phyloP scores from a whole-genome alignment of 2,113 vertebrate genomes.

The Antigone vipio region DNA sequence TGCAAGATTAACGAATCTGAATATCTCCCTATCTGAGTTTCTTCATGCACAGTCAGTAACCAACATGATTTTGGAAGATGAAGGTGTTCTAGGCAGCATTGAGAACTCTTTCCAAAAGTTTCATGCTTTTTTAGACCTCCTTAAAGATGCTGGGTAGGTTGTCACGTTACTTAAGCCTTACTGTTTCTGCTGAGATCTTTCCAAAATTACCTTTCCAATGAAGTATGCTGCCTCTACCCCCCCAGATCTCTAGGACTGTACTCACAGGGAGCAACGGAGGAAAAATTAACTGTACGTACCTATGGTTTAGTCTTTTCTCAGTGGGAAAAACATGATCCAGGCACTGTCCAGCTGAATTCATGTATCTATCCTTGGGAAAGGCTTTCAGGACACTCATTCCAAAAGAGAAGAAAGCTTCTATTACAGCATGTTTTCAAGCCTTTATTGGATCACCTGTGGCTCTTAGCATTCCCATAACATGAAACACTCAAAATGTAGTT shows the following conservation, averaged over 20 bases:
- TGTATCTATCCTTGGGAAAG: not conserved
- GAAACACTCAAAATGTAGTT: not conserved
- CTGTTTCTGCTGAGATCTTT: not conserved
- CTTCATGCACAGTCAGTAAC: conserved; percentile 76
- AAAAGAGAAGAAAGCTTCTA: not conserved
- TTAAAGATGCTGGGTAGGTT: conserved; percentile 92
- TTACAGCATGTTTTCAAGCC: not conserved
- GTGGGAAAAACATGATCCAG: not conserved
- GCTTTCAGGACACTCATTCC: not conserved
- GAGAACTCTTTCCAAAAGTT: conserved; percentile 94
- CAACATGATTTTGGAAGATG: conserved; percentile 84
- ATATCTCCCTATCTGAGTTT: conserved; percentile 82
- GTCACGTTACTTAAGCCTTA: not conserved
- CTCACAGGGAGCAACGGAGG: not conserved
- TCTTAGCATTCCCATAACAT: not conserved
- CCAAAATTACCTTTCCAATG: not conserved
- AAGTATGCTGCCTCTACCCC: not conserved
- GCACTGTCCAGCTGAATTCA: not conserved
- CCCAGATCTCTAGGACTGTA: not conserved
- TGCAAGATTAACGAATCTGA: conserved; percentile 80
- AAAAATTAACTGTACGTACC: not conserved
- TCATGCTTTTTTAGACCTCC: conserved; percentile 94
- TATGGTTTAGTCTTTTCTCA: not conserved
- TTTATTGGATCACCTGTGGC: not conserved
- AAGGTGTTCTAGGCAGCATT: conserved; percentile 89